Evolutionary conservation across 2,888 invertebrate genomes (phyloP), one percentile per base, ranked within the genome.

Genomic region (Eilema griseolum): DNA sequence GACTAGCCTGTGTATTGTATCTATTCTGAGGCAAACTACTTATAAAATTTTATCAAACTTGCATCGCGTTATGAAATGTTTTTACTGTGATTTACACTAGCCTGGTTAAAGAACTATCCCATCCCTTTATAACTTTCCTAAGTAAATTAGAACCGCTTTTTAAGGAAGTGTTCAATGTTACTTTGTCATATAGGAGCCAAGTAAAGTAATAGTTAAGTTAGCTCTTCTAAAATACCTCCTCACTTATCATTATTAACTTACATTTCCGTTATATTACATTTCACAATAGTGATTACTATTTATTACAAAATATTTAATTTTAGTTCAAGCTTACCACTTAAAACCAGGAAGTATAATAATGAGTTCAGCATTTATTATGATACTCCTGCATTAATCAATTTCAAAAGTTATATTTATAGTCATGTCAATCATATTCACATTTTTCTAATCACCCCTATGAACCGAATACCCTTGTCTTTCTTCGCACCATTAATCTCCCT

Each of bases 401-500:
- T 66, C 61, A 67, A 70, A 70, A 69, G 69, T 73, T 66, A 69
- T 86, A 85, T 86, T 84, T 85, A 76, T 84, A 84, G 67, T 23
- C 37, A 46, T 74, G 84, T 88, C 84, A 83, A 85, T 88, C 88
- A 89, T 84, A 83, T 78, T 76, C 84, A 84, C 77, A 79, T 82
- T 82, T 85, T 82, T 75, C 76, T 77, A 71, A 69, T 61, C 76
- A 77, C 83, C 80, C 83, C 76, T 79, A 28, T 69, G 52, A 60
- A 66, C 57, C 75, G 61, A 75, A 76, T 77, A 87, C 88, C 89
- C 88, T 85, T 85, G 88, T 92, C 92, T 86, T 80, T 93, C 89
- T 72, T 77, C 93, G 90, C 88, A 73, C 84, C 90, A 89, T 93
- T 87, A 89, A 87, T 89, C 88, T 84, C 73, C 70, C 77, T 73